Base-by-base conservation (phyloP, 2,113 vertebrate species). In the Marmota monax region DNA sequence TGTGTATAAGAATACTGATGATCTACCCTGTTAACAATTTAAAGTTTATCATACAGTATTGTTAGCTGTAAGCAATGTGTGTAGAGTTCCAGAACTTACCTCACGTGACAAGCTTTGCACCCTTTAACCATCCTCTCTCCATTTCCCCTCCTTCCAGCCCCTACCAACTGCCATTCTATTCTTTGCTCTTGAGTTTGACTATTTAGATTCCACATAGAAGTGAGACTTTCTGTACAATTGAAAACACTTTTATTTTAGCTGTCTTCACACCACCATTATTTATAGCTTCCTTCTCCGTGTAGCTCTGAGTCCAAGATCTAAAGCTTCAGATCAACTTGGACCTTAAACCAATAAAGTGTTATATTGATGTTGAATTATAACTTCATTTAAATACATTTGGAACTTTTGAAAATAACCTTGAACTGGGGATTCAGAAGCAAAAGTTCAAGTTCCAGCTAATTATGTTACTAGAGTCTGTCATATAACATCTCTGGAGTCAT, bases 321-420 rank as follows among this genome's bases (percentile, higher is more conserved):
- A 42, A 85, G 67, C 83, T 56, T 58, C 67, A 48, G 7, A 14
- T 48, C 53, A 74, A 1, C 34, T 27, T 89, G 76, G 53, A n/a
- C 63, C 27, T 89, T 87, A 17, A 80, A 37, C 34, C n/a, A 86
- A 1, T 88, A 90, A 85, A 78, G 67, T 58, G 16, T 29, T 86
- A 2, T 22, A 56, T 84, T 27, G 74, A 6, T 74, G 12, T 84
- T 77, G 51, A 76, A 78, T 88, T 90, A 11, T 89, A 16, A 91
- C 45, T 82, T 84, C 5, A 4, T 9, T 87, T 91, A 86, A 73
- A 48, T 79, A 37, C 73, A 6, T 32, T 87, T 45, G 16, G 1
- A 83, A 51, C 42, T 77, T 96, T 92, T 70, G 56, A 92, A 95
- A 88, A 69, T 51, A 48, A 76, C 29, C n/a, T 20, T 82, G 27